Evolutionary conservation across 2,888 invertebrate species (phyloP).

Genomic region (Drymonia ruficornis): DNA sequence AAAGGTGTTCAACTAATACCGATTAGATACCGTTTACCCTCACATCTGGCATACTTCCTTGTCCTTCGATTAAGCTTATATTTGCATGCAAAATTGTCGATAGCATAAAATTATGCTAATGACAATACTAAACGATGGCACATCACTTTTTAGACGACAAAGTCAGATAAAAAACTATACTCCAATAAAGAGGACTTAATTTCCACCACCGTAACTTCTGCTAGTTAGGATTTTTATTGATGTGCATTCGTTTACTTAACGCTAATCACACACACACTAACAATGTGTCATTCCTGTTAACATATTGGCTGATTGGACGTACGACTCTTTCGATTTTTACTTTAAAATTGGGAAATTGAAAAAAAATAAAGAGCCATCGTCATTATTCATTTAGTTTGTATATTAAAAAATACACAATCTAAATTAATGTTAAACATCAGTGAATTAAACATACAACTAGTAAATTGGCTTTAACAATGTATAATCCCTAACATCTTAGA

Average conservation of each 20-base stretch:
- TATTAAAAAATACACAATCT: slow-evolving; percentile 47
- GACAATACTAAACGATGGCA: slow-evolving; percentile 51
- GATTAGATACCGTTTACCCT: slow-evolving; percentile 34
- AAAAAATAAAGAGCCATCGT: slow-evolving; percentile 23
- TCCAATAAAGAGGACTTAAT: no score
- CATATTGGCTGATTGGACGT: slow-evolving; percentile 23
- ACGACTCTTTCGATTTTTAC: slow-evolving; percentile 21
- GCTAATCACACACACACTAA: slow-evolving; percentile 74
- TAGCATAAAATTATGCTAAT: slow-evolving; percentile 46
- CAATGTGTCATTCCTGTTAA: slow-evolving; percentile 74
- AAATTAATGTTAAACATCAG: slow-evolving; percentile 53
- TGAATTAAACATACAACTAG: slow-evolving; percentile 64
- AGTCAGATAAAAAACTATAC: neutral
- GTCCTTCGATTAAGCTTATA: slow-evolving; percentile 74
- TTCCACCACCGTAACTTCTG: no score
- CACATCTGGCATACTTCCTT: slow-evolving; percentile 72
- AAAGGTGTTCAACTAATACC: slow-evolving; percentile 32
- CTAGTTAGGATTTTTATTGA: slow-evolving; percentile 7
- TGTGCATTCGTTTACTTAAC: slow-evolving; percentile 53
- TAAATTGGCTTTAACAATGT: slow-evolving; percentile 49
- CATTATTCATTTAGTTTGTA: slow-evolving; percentile 14
- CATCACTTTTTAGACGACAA: slow-evolving; percentile 30
- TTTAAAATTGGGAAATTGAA: neutral
- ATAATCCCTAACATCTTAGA: neutral
- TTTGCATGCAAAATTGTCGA: slow-evolving; percentile 68